Percentiles rank a stretch among this genome's conserved stretches.
phyloP scores from a whole-genome alignment of 92 coral and sea anemone species.

The Isaurus tuberculatus region DNA sequence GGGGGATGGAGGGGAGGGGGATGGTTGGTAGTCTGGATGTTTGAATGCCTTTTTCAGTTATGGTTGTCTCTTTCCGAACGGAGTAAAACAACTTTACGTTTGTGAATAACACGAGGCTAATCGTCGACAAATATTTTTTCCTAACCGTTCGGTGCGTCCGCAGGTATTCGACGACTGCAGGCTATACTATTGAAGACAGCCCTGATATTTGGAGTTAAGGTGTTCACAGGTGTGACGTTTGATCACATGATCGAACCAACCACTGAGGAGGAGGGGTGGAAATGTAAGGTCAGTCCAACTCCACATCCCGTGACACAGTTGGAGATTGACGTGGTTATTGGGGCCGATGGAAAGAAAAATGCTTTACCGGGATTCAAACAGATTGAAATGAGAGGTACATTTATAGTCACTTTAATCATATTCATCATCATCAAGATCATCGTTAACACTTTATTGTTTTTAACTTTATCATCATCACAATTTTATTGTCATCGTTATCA shows the following conservation, averaged over 20 bases:
- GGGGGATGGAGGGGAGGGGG: no score
- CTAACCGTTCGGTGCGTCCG: background rate
- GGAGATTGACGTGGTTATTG: slow-evolving; percentile 88
- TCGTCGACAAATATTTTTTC: background rate
- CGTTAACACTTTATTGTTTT: background rate
- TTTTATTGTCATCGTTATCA: background rate
- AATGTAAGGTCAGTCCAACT: slow-evolving; percentile 84
- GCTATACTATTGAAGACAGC: slow-evolving; percentile 90
- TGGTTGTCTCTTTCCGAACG: no score
- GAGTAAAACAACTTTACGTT: no score
- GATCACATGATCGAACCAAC: slow-evolving; percentile 89
- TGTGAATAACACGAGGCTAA: background rate
- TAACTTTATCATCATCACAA: background rate
- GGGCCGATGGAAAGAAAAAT: slow-evolving; percentile 98
- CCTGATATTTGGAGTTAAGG: slow-evolving; percentile 88
- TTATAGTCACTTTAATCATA: background rate
- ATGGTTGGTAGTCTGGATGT: no score
- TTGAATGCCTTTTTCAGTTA: no score
- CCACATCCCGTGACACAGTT: slow-evolving; percentile 77
- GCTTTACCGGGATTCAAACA: slow-evolving; percentile 92
- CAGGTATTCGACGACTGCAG: slow-evolving; percentile 92
- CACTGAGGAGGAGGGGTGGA: slow-evolving; percentile 89
- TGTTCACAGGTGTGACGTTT: slow-evolving; percentile 93
- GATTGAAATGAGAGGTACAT: slow-evolving; percentile 97
- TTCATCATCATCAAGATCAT: background rate